Evolutionary conservation across 1,140 invertebrate species (phyloP), one percentile per base, ranked within the genome.

Genomic region (Camponotus vicinus): DNA sequence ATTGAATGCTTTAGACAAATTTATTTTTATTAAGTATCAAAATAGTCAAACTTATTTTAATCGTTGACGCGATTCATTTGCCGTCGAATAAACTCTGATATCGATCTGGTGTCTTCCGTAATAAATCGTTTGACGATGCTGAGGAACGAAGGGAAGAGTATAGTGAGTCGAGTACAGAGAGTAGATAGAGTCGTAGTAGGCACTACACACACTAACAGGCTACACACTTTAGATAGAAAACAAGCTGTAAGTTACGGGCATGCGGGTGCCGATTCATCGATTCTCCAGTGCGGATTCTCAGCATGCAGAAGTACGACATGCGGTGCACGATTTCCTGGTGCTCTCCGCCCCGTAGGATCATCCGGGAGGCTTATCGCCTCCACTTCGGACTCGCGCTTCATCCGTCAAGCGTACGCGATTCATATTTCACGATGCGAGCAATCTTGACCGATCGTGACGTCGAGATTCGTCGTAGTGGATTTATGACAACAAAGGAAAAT

Each of bases 141-240:
- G 78, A 40, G 45, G 34, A 21, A 73, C 34, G 64, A 86, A 71
- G 45, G 88, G 32, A 61, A 73, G 67, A 67, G 67, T 87, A 86
- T 89, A 89, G 86, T 76, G 87, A 89, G 87, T 86, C 64, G 85
- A 87, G 88, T 90, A 89, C 69, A 89, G 76, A 90, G 73, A 90
- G 85, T 89, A 89, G 76, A 89, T 21, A 86, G 75, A 86, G 69
- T 86, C 57, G 57, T 88, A 88, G 61, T 82, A 55, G 75, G 57
- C 87, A 70, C 78, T 82, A 76, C 78, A 85, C 61, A 64, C 27
- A 86, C 59, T 63, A 63, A 87, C 85, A 70, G 21, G 34, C 88
- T 90, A 79, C 88, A 42, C 78, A 84, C 55, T 63, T 52, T 64
- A 77, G 75, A 73, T 59, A 89, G 73, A 86, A 89, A 75, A 78